A percentile compares a stretch with the other conserved stretches of the same genome.
These are phyloP conservation scores for Pyrocephalus nanus DNA, from an alignment of 2,797 vertebrate species.

Conservation along the genomic window DNA sequence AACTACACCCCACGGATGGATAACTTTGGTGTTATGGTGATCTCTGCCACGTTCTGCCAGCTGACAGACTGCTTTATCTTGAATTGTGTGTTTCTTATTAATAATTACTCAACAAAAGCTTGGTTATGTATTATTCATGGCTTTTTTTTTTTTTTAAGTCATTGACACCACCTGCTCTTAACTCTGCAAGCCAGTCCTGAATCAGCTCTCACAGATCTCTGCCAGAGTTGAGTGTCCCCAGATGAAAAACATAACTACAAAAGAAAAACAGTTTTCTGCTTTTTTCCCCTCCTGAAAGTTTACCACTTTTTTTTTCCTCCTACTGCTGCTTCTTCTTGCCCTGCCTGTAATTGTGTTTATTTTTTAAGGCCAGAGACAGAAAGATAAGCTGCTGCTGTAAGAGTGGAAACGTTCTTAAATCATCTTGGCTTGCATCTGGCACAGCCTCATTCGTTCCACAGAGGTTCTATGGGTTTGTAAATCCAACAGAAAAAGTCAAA, in stretches of 20 bases:
- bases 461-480: background rate
- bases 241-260: background rate
- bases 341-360: background rate
- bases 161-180: background rate
- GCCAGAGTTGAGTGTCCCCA: background rate
- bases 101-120: constrained; percentile 34
- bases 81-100: background rate
- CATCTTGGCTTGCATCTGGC: background rate
- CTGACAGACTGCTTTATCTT: background rate
- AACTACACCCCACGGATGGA: background rate
- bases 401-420: background rate
- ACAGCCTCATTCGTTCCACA: background rate
- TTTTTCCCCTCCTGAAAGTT: background rate
- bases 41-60: background rate
- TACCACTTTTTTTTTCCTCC: background rate
- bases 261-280: background rate
- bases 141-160: background rate
- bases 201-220: background rate
- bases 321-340: background rate
- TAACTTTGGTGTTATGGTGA: background rate
- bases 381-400: background rate
- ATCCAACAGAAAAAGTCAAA: background rate
- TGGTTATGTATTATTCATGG: background rate
- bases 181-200: background rate
- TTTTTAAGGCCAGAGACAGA: background rate